Evolutionary conservation across 2,113 vertebrate genomes (phyloP).

Genomic region (Pterophyllum scalare): DNA sequence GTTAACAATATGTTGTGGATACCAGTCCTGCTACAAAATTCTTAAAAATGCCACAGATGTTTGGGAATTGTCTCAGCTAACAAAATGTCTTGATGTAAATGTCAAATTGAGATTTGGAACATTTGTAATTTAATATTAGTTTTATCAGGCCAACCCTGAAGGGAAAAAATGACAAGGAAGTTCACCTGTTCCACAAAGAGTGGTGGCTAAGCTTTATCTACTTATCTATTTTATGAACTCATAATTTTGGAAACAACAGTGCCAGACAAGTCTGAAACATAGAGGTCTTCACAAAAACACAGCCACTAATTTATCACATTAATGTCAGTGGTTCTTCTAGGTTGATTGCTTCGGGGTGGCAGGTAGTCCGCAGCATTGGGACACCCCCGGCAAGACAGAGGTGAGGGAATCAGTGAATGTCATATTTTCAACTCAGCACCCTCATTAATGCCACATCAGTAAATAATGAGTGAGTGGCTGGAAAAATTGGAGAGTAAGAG

Average conservation of each 20-base stretch:
- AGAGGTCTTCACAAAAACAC: background rate
- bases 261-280: background rate
- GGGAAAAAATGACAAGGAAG: conserved; percentile 1
- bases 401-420: background rate
- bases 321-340: background rate
- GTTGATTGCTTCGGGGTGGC: conserved; percentile 1
- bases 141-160: conserved; percentile 4
- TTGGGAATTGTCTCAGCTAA: background rate
- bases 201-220: background rate
- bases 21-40: background rate
- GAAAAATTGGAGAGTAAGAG: conserved; percentile 20
- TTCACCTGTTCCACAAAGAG: background rate
- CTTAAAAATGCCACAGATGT: background rate
- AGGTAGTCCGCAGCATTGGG: background rate
- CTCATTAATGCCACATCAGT: conserved; percentile 14
- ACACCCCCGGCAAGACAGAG: background rate
- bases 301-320: background rate
- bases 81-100: conserved; percentile 1
- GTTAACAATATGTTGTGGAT: background rate
- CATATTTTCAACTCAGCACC: conserved; percentile 2
- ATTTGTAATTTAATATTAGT: background rate
- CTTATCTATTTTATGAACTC: conserved; percentile 3
- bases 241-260: background rate
- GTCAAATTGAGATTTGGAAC: background rate
- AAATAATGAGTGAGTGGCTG: conserved; percentile 32